Base-by-base conservation (phyloP, 2,797 vertebrate genomes). In the Dryobates pubescens region DNA sequence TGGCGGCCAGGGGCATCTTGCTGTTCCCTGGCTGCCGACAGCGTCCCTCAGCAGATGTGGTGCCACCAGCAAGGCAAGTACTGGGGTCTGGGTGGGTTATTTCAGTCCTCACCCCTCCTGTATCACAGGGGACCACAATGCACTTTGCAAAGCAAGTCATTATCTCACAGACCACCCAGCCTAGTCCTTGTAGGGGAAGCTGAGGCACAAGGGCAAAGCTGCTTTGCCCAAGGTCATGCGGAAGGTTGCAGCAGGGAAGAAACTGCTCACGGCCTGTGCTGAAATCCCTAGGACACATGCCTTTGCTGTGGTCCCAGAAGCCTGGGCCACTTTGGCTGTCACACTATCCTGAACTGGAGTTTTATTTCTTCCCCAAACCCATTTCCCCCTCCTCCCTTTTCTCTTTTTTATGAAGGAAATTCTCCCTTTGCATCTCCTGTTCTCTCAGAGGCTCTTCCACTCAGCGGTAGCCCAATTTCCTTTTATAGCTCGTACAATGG, bases 401-500 rank as follows among this genome's bases (percentile, higher is more conserved):
- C 4, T 38, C 38, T 5, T 70, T 86, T 94, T 93, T 92, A 95
- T 96, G 91, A 95, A 95, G 72, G 77, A 93, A 92, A 68, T 95
- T 93, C 86, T 93, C 85, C 82, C 85, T 81, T 89, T 0, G 2
- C 79, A 86, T 65, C 80, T 93, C 90, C 79, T 88, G 73, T 93
- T 92, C 93, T 95, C 93, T 92, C 81, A 84, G 93, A 88, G 92
- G 89, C 87, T 95, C 90, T 95, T 94, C 92, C 88, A 94, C 94
- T 85, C 94, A 83, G 91, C 23, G 1, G 94, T 90, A 96, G 95
- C 93, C 94, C 95, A 96, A 95, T 96, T 96, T 96, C 96, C 92
- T 94, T 97, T 94, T 95, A 96, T 96, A 96, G 94, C 88, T 91
- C 1, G 6, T 93, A 95, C 93, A 96, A 96, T 96, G 95, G 90